These are phyloP conservation scores for Gouania willdenowi DNA, from an alignment of 2,797 vertebrate species.

Conservation along the genomic window DNA sequence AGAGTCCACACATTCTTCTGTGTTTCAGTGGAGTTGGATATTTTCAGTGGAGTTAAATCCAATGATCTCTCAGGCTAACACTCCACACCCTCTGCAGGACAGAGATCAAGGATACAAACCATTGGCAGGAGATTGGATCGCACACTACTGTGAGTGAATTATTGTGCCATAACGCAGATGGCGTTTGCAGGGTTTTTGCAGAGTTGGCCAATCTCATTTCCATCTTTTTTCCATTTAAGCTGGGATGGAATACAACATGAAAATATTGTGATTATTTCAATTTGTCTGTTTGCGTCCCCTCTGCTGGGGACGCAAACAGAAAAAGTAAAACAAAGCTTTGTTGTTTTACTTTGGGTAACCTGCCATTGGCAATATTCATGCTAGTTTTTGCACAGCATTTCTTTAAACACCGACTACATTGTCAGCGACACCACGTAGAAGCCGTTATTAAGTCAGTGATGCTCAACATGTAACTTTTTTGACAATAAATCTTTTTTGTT, in stretches of 20 bases:
- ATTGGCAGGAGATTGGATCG: constrained; percentile 26
- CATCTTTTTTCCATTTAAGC: constrained; percentile 14
- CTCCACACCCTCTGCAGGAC: constrained; percentile 13
- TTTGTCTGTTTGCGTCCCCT: constrained; percentile 17
- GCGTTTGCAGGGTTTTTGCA: constrained; percentile 35
- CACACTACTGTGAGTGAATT: constrained; percentile 3
- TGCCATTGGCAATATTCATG: constrained; percentile 6
- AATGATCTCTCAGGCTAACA: constrained; percentile 24
- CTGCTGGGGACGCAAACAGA: too few species aligned
- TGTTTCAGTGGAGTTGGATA: too few species aligned
- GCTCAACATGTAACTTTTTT: too few species aligned
- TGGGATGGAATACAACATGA: constrained; percentile 6
- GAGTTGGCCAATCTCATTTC: constrained; percentile 10
- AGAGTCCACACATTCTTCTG: too few species aligned
- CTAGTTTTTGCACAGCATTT: constrained; percentile 9
- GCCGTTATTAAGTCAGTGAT: too few species aligned
- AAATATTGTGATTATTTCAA: constrained; percentile 20
- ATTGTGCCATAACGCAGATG: constrained; percentile 12
- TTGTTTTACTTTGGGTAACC: neutral
- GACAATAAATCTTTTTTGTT: too few species aligned
- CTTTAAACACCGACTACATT: constrained; percentile 27
- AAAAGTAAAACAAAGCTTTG: constrained; percentile 6
- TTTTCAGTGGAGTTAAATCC: constrained; percentile 1
- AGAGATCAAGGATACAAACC: constrained; percentile 7
- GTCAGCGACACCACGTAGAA: too few species aligned